Conservation (phyloP, 1,140 invertebrate species). For the Nephotettix cincticeps region DNA sequence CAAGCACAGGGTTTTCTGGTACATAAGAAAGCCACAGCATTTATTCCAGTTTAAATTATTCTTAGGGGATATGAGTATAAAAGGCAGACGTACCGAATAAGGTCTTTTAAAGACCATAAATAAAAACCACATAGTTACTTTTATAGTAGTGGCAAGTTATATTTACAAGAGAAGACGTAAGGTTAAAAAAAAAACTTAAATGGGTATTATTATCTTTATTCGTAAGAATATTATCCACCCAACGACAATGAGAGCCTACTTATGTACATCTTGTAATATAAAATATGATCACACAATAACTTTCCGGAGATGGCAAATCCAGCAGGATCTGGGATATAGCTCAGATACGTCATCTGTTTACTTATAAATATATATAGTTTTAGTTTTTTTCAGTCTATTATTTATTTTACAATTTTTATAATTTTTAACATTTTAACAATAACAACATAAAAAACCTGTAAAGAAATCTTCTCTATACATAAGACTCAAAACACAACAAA, state of each 20-base stretch:
- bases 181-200: too few species aligned
- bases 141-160: too few species aligned
- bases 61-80: too few species aligned
- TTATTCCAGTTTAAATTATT: too few species aligned
- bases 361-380: slow-evolving; percentile 26
- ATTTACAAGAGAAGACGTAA: too few species aligned
- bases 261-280: slow-evolving; percentile 24
- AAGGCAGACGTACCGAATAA: too few species aligned
- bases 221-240: slow-evolving; percentile 26
- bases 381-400: slow-evolving; percentile 25
- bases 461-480: slow-evolving; percentile 21
- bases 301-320: slow-evolving; percentile 2
- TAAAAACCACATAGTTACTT: too few species aligned
- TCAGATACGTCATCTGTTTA: neutral
- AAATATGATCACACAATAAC: slow-evolving; percentile 18
- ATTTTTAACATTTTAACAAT: slow-evolving; percentile 21
- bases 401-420: slow-evolving; percentile 22
- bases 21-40: too few species aligned
- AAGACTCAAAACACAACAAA: slow-evolving; percentile 20
- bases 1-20: too few species aligned
- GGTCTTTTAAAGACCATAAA: too few species aligned
- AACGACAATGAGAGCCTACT: slow-evolving; percentile 16
- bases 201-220: slow-evolving; percentile 20
- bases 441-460: slow-evolving; percentile 20
- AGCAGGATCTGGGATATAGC: neutral